Base-by-base conservation (phyloP, 2,888 invertebrate species). In the Tiphia femorata region DNA sequence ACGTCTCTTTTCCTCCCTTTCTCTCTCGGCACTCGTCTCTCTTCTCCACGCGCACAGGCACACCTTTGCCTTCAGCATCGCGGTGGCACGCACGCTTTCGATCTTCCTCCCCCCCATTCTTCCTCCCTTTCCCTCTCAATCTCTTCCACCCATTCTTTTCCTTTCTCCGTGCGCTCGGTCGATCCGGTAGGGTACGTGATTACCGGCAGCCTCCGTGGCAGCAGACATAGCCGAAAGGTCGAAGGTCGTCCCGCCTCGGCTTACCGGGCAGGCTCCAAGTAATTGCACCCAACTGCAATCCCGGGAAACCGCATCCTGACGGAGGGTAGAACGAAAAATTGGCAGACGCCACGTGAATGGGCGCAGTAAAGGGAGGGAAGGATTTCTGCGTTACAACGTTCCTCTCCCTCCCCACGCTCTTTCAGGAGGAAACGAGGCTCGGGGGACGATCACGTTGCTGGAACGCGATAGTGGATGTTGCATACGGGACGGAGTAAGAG, bases 241-340 rank as follows among this genome's bases (percentile, higher is more conserved):
- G 75, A 55, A 73, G 82, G 81, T 81, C 78, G 80, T 67, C 72
- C 80, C 80, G 81, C 81, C 78, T 79, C 72, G 72, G 73, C 78
- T 81, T 79, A 80, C 79, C 77, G 78, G 73, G 69, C 67, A 72
- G 72, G 70, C 70, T 66, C 72, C 76, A 66, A 73, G 80, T 81
- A 82, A 82, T 80, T 82, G 82, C 70, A 61, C 60, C 76, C 72
- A 70, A 72, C 74, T 73, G 68, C 69, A 72, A 70, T 77, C 76
- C 72, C 69, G 74, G 72, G 73, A 78, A 80, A 78, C 75, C 73
- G 69, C 75, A 64, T 68, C 72, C 68, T 58, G 59, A 46, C 41
- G n/a, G n/a, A n/a, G 51, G 54, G 25, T 41, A 38, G 58, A 48
- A 64, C 72, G 59, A 71, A 72, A 73, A 73, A 67, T 65, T 62